Evolutionary conservation across 2,888 invertebrate genomes (phyloP).

Genomic region (Boloria selene): DNA sequence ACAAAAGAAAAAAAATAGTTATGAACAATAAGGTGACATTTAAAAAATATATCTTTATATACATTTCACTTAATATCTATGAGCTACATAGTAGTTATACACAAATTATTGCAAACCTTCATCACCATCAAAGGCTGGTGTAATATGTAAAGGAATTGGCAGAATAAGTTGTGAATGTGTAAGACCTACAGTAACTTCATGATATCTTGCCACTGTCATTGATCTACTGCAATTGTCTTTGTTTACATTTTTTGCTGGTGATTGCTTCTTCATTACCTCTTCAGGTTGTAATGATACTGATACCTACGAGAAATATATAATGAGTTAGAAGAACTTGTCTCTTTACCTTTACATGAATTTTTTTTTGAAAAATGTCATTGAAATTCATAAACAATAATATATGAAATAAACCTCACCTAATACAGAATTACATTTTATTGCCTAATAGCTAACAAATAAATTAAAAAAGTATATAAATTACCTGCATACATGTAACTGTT

Average conservation of each 20-base stretch:
- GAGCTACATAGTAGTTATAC: not conserved
- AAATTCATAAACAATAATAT: too few relatives aligned
- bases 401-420: too few relatives aligned
- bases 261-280: conserved; percentile 84
- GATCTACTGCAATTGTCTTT: conserved; percentile 81
- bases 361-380: too few relatives aligned
- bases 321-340: too few relatives aligned
- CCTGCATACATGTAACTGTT: conserved; percentile 95
- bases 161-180: conserved; percentile 94
- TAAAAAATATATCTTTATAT: not conserved
- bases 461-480: conserved; percentile 49
- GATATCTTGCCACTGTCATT: conserved; percentile 93
- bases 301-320: conserved; percentile 52
- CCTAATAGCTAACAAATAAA: not conserved
- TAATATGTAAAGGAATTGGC: conserved; percentile 96
- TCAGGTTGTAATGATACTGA: conserved; percentile 98
- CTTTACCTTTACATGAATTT: too few relatives aligned
- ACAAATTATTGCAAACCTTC: conserved; percentile 81
- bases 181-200: conserved; percentile 95
- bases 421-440: not conserved
- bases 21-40: not conserved
- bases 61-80: not conserved
- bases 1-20: conserved; percentile 50
- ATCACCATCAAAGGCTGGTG: conserved; percentile 97
- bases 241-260: conserved; percentile 64